These are phyloP conservation scores for Gallirallus australis DNA, from an alignment of 2,797 vertebrate species.

Conservation along the genomic window DNA sequence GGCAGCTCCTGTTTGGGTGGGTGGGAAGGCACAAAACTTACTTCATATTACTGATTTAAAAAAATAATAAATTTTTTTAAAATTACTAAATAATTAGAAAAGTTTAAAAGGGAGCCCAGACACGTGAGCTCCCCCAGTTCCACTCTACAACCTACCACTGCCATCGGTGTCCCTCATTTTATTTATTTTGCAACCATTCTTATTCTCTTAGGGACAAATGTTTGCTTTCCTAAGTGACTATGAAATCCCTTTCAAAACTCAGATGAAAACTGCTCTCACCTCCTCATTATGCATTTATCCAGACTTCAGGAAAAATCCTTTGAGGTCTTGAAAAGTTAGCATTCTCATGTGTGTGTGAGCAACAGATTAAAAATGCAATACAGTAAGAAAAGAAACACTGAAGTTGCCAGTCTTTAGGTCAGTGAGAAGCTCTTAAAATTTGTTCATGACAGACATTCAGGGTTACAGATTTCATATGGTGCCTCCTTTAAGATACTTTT, in stretches of 20 bases:
- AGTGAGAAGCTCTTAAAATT: background rate
- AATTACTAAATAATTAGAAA: background rate
- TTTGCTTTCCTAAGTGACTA: background rate
- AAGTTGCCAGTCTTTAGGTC: background rate
- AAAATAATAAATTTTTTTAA: too few relatives aligned
- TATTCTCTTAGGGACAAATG: background rate
- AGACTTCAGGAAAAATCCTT: background rate
- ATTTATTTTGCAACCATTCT: background rate
- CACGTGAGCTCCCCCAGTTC: background rate
- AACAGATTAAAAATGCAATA: background rate
- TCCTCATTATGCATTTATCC: background rate
- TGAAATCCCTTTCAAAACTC: background rate
- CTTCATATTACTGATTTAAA: background rate
- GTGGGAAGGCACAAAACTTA: background rate
- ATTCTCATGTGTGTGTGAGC: background rate
- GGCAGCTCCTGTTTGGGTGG: background rate
- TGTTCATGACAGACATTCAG: background rate
- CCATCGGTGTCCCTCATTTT: background rate
- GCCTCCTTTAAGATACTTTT: background rate
- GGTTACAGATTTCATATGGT: fast-evolving
- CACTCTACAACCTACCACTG: background rate
- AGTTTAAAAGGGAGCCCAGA: background rate
- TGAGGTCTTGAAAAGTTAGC: background rate
- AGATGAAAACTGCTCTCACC: background rate
- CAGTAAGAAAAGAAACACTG: background rate